phyloP scores from a whole-genome alignment of 53 echinoderm and acorn worm species.

The Hippasteria phrygiana region DNA sequence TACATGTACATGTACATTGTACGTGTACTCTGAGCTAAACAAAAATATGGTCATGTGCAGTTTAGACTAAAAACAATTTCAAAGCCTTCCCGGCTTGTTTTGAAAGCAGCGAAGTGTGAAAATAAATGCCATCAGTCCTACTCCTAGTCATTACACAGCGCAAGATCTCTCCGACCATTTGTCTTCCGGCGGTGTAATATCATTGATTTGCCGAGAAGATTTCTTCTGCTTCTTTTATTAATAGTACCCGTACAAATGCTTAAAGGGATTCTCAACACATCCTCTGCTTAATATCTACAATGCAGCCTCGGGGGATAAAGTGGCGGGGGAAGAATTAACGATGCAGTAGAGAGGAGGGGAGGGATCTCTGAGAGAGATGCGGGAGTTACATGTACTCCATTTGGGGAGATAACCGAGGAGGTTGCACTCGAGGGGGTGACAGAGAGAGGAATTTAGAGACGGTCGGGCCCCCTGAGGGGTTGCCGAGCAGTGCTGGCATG shows the following conservation, averaged over 20 bases:
- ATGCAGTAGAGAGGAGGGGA: neutral
- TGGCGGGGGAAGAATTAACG: neutral
- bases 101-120: constrained; percentile 26
- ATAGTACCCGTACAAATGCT: constrained; percentile 19
- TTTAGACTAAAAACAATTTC: neutral
- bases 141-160: constrained; percentile 24
- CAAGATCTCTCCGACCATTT: constrained; percentile 18
- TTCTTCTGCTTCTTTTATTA: constrained; percentile 2
- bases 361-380: neutral
- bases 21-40: neutral
- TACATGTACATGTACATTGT: too few species aligned
- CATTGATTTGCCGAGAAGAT: constrained; percentile 27
- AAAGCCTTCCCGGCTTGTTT: neutral
- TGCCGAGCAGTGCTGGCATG: constrained; percentile 20
- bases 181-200: neutral
- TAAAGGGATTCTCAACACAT: constrained; percentile 32
- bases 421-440: constrained; percentile 14
- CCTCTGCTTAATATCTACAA: constrained; percentile 20
- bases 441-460: constrained; percentile 27
- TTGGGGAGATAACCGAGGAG: constrained; percentile 21
- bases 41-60: neutral
- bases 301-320: constrained; percentile 9
- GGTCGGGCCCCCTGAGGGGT: constrained; percentile 4
- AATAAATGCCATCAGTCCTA: constrained; percentile 15
- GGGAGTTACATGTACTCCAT: neutral